phyloP scores from a whole-genome alignment of 2,113 vertebrate species.

The Daphoenositta chrysoptera region DNA sequence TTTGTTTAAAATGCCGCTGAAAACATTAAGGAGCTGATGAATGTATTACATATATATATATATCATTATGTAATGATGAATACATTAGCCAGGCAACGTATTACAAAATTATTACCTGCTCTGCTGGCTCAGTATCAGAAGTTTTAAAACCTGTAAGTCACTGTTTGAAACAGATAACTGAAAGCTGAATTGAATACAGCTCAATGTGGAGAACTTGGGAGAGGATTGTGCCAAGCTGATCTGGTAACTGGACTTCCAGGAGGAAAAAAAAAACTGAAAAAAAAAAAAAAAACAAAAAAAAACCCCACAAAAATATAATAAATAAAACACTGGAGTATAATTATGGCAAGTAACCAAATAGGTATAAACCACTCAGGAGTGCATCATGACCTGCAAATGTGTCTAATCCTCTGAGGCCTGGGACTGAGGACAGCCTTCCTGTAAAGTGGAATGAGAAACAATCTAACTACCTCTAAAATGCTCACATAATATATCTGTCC shows the following conservation, averaged over 20 bases:
- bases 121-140: background rate
- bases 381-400: background rate
- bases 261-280: rapidly evolving
- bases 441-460: background rate
- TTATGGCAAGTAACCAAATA: background rate
- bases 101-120: background rate
- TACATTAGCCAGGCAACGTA: background rate
- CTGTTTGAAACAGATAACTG: background rate
- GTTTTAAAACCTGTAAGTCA: background rate
- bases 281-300: background rate
- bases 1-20: background rate
- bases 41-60: background rate
- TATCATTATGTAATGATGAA: background rate
- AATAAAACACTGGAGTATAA: background rate
- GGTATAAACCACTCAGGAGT: background rate
- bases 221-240: background rate
- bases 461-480: background rate
- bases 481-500: background rate
- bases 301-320: background rate
- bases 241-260: background rate
- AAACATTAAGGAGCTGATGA: background rate
- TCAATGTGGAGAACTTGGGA: background rate
- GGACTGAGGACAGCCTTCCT: background rate
- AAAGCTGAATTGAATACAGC: background rate
- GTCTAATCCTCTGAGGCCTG: background rate